Conservation (phyloP, 2,888 invertebrate species). For the Congeria kusceri region DNA sequence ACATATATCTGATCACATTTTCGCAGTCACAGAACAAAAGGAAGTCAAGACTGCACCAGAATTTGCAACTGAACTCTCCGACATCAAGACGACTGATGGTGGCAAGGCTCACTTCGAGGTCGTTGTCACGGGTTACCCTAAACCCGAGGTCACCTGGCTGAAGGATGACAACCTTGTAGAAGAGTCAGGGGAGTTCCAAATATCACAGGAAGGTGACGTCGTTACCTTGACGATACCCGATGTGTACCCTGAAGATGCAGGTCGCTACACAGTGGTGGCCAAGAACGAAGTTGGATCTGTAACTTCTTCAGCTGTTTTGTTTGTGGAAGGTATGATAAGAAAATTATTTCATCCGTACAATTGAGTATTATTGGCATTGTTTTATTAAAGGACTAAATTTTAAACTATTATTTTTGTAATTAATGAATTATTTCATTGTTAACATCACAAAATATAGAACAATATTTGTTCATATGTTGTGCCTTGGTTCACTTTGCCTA, state of each 20-base stretch:
- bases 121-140: conserved; percentile 83
- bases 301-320: conserved; percentile 92
- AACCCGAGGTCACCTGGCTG: conserved; percentile 90
- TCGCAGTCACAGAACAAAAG: conserved; percentile 62
- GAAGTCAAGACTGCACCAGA: conserved; percentile 74
- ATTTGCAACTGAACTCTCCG: conserved; percentile 72
- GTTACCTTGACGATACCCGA: conserved; percentile 89
- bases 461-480: too few relatives aligned
- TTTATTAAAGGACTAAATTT: too few relatives aligned
- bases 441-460: too few relatives aligned
- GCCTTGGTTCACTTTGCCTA: too few relatives aligned
- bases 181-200: conserved; percentile 88
- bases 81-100: conserved; percentile 78
- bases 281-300: conserved; percentile 90
- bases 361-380: too few relatives aligned
- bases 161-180: conserved; percentile 90
- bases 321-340: conserved; percentile 86
- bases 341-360: too few relatives aligned
- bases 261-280: conserved; percentile 92
- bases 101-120: conserved; percentile 80
- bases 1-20: too few relatives aligned
- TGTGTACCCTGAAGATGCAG: conserved; percentile 90
- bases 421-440: too few relatives aligned
- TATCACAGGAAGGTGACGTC: conserved; percentile 83
- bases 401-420: too few relatives aligned